Evolutionary conservation across 2,888 invertebrate species (phyloP).

Genomic region (Amphimallon solstitiale): DNA sequence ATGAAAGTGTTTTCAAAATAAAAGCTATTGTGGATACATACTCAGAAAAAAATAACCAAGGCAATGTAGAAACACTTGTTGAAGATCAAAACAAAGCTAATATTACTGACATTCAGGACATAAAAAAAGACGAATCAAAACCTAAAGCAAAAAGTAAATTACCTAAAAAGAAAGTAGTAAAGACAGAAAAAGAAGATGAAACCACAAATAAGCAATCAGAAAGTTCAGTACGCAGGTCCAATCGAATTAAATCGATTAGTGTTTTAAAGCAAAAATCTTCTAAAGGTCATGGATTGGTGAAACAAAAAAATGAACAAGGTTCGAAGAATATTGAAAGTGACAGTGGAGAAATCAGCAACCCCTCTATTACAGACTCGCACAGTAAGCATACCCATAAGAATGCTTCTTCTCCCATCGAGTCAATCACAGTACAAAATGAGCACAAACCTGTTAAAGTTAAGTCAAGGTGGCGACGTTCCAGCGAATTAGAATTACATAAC

Average conservation of each 20-base stretch:
- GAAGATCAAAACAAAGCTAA: slow-evolving; percentile 54
- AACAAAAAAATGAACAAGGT: slow-evolving; percentile 61
- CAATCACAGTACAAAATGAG: neutral
- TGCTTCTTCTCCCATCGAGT: slow-evolving; percentile 57
- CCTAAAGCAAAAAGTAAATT: slow-evolving; percentile 42
- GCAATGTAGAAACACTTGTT: slow-evolving; percentile 40
- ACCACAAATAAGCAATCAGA: slow-evolving; percentile 34
- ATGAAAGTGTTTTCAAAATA: slow-evolving; percentile 13
- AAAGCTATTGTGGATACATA: slow-evolving; percentile 24
- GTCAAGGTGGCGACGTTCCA: slow-evolving; percentile 80
- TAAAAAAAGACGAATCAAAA: slow-evolving; percentile 47
- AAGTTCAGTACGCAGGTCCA: slow-evolving; percentile 71
- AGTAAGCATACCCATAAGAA: slow-evolving; percentile 59
- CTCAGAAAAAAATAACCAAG: slow-evolving; percentile 36
- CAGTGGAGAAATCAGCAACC: slow-evolving; percentile 47
- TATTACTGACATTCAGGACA: slow-evolving; percentile 49
- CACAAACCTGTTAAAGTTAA: slow-evolving; percentile 82
- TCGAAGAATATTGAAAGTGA: slow-evolving; percentile 69
- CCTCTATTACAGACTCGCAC: slow-evolving; percentile 52
- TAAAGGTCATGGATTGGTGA: slow-evolving; percentile 74
- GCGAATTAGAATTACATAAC: slow-evolving; percentile 74
- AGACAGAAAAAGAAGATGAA: slow-evolving; percentile 20
- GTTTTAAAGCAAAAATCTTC: slow-evolving; percentile 68
- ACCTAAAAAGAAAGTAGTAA: slow-evolving; percentile 58
- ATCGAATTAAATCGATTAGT: slow-evolving; percentile 80